phyloP scores from a whole-genome alignment of 2,888 invertebrate genomes.

The Stramonita haemastoma region DNA sequence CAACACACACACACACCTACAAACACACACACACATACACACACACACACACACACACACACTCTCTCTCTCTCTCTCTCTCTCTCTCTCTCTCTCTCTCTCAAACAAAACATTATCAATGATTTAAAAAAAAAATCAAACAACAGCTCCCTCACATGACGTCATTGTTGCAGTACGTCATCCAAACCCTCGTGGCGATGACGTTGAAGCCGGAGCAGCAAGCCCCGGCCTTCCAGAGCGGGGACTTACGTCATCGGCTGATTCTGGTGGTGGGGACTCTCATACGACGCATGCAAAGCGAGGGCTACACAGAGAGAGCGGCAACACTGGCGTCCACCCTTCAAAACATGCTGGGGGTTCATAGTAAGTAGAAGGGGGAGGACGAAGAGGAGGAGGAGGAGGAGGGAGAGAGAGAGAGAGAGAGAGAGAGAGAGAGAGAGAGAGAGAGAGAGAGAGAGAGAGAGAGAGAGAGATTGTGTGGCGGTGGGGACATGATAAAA shows the following conservation, averaged over 20 bases:
- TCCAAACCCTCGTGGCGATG: conserved; percentile 32
- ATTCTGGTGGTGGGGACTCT: conserved; percentile 58
- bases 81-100: no score
- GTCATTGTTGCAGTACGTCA: conserved; percentile 19
- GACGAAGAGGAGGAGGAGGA: background rate
- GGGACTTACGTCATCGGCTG: conserved; percentile 54
- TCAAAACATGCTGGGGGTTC: conserved; percentile 59
- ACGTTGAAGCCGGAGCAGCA: conserved; percentile 53
- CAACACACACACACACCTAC: no score
- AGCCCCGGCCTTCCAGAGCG: conserved; percentile 41
- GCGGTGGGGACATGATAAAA: no score
- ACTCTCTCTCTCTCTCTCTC: no score
- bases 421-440: no score
- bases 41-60: no score
- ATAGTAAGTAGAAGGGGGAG: conserved; percentile 53
- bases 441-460: no score
- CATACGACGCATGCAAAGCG: conserved; percentile 47
- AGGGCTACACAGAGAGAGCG: conserved; percentile 51
- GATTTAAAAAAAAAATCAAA: no score
- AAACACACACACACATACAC: no score
- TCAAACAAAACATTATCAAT: no score
- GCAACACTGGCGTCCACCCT: conserved; percentile 48
- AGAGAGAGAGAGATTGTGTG: no score
- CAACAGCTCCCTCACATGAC: no score
- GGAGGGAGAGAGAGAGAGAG: background rate